A percentile compares a stretch with the other conserved stretches of the same genome.
Evolutionary conservation across 1,140 invertebrate species (phyloP).

Genomic region (Homalodisca vitripennis): DNA sequence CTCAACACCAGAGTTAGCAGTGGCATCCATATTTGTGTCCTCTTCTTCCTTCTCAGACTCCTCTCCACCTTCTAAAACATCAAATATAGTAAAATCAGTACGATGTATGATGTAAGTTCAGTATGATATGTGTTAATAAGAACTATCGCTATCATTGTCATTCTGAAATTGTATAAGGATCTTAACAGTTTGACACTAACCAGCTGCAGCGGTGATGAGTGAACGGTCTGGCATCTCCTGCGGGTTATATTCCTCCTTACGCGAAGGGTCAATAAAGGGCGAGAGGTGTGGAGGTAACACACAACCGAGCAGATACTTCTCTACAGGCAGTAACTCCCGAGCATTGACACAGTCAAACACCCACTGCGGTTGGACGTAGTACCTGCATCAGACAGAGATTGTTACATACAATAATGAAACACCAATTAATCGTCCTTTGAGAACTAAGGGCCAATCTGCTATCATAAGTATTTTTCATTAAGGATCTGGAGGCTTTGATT

Average conservation of each 20-base stretch:
- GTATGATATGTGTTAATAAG: background rate
- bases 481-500: too few relatives aligned
- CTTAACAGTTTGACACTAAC: background rate
- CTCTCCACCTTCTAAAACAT: slow-evolving; percentile 42
- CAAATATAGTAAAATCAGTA: background rate
- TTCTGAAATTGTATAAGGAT: background rate
- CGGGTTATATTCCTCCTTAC: slow-evolving; percentile 66
- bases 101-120: background rate
- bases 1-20: slow-evolving; percentile 39
- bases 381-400: too few relatives aligned
- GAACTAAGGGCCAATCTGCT: too few relatives aligned
- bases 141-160: background rate
- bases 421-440: too few relatives aligned
- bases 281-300: slow-evolving; percentile 94
- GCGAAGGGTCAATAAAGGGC: slow-evolving; percentile 83
- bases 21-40: slow-evolving; percentile 36
- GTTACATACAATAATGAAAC: too few relatives aligned
- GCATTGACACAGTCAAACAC: slow-evolving; percentile 96
- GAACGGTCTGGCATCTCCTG: slow-evolving; percentile 68
- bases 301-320: slow-evolving; percentile 92
- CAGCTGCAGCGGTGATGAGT: background rate
- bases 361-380: slow-evolving; percentile 99
- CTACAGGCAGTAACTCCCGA: slow-evolving; percentile 78
- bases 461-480: too few relatives aligned
- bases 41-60: slow-evolving; percentile 49